phyloP scores from a whole-genome alignment of 2,888 invertebrate species.

The Aphrophora alni region DNA sequence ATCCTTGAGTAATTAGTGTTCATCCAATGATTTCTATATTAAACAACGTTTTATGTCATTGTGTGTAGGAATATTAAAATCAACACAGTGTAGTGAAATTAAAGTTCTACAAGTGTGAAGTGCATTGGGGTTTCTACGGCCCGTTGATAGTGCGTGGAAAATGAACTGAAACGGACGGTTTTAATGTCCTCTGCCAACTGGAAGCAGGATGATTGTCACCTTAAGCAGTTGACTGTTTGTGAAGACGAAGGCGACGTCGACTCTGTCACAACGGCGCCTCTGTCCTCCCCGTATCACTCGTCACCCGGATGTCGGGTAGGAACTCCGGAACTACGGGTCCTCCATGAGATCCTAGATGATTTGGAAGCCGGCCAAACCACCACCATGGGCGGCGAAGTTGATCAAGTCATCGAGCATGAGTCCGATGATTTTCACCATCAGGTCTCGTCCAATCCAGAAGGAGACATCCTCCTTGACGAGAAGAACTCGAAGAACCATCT shows the following conservation, averaged over 20 bases:
- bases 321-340: conserved; percentile 38
- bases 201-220: background rate
- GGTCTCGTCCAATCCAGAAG: conserved; percentile 13
- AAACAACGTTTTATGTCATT: too few species aligned
- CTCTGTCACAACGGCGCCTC: conserved; percentile 30
- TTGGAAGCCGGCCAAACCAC: conserved; percentile 38
- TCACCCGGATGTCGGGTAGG: conserved; percentile 29
- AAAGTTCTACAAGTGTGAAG: background rate
- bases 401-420: background rate
- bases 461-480: background rate
- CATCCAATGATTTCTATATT: too few species aligned
- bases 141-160: background rate
- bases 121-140: background rate
- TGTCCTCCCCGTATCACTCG: conserved; percentile 31
- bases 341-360: conserved; percentile 38
- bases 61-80: too few species aligned
- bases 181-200: conserved; percentile 28
- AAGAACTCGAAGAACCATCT: background rate
- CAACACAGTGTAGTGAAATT: too few species aligned
- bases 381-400: conserved; percentile 19
- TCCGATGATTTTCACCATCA: background rate
- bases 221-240: background rate
- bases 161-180: conserved; percentile 5
- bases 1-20: too few species aligned
- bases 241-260: conserved; percentile 17